Evolutionary conservation across 2,797 vertebrate genomes (phyloP).

Genomic region (Melanogrammus aeglefinus): DNA sequence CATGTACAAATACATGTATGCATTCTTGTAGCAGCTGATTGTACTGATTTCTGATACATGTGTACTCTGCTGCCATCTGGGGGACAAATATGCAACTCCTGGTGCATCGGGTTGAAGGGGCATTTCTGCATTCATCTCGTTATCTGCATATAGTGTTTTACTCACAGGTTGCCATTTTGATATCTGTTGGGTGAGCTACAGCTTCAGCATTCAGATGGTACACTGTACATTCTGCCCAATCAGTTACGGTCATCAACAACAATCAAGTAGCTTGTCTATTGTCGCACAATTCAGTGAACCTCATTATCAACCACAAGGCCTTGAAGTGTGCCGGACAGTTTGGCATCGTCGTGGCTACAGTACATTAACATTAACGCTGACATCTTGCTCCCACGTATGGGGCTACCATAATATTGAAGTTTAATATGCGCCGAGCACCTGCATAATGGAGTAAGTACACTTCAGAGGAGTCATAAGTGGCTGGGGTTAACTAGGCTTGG

Average conservation of each 20-base stretch:
- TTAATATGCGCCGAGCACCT: background rate
- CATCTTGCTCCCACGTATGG: slow-evolving; percentile 3
- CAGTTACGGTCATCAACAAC: slow-evolving; percentile 21
- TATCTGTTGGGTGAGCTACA: background rate
- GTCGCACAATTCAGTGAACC: background rate
- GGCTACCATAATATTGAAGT: background rate
- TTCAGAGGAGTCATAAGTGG: slow-evolving; percentile 29
- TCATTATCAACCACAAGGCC: slow-evolving; percentile 29
- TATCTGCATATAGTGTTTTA: background rate
- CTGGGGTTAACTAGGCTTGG: background rate
- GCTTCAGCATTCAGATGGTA: slow-evolving; percentile 17
- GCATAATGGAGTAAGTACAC: slow-evolving; percentile 47
- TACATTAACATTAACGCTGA: slow-evolving; percentile 12
- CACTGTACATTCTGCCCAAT: slow-evolving; percentile 17
- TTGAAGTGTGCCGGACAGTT: slow-evolving; percentile 16
- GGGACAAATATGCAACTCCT: slow-evolving; percentile 5
- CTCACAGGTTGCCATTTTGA: background rate
- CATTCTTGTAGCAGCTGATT: slow-evolving; percentile 21
- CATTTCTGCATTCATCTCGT: background rate
- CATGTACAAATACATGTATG: background rate
- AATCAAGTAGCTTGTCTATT: slow-evolving; percentile 8
- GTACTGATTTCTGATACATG: slow-evolving; percentile 26
- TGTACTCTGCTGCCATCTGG: slow-evolving; percentile 22
- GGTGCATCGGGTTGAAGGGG: background rate
- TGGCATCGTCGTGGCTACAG: slow-evolving; percentile 17